These are phyloP conservation scores for Indri indri DNA, from an alignment of 2,113 vertebrate genomes.

Conservation along the genomic window DNA sequence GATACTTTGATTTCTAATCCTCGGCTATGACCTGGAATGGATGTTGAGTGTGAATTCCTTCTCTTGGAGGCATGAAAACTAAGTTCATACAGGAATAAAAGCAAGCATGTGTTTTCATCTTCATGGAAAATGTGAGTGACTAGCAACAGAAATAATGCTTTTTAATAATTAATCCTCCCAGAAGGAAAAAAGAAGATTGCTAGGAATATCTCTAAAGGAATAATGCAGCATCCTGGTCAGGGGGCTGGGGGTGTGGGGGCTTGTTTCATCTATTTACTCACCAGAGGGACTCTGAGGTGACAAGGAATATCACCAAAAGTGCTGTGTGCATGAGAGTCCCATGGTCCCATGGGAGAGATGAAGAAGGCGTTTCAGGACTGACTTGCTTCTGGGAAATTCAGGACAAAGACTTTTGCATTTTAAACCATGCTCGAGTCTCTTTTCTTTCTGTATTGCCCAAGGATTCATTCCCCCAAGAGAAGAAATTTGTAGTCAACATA, in stretches of 20 bases:
- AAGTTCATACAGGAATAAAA: conserved; percentile 11
- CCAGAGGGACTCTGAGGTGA: background rate
- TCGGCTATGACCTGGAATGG: background rate
- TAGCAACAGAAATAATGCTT: background rate
- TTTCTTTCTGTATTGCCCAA: conserved; percentile 2
- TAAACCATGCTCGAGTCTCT: background rate
- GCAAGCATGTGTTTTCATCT: background rate
- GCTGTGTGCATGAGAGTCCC: background rate
- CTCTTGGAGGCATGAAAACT: conserved; percentile 18
- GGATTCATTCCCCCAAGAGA: conserved; percentile 6
- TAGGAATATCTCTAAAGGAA: conserved; percentile 6
- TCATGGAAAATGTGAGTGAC: conserved; percentile 20
- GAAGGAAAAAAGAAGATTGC: background rate
- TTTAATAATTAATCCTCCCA: background rate
- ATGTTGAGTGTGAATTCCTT: conserved; percentile 37
- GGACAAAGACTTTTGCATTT: background rate
- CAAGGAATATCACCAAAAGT: background rate
- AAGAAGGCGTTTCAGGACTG: background rate
- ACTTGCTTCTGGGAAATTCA: background rate
- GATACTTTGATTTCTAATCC: conserved; percentile 56
- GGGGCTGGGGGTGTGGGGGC: background rate
- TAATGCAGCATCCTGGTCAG: background rate
- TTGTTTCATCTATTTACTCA: background rate
- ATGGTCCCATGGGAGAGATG: background rate
- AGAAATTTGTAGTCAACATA: background rate